These are phyloP conservation scores for Tapirus indicus DNA, from an alignment of 2,797 vertebrate genomes.

Conservation along the genomic window DNA sequence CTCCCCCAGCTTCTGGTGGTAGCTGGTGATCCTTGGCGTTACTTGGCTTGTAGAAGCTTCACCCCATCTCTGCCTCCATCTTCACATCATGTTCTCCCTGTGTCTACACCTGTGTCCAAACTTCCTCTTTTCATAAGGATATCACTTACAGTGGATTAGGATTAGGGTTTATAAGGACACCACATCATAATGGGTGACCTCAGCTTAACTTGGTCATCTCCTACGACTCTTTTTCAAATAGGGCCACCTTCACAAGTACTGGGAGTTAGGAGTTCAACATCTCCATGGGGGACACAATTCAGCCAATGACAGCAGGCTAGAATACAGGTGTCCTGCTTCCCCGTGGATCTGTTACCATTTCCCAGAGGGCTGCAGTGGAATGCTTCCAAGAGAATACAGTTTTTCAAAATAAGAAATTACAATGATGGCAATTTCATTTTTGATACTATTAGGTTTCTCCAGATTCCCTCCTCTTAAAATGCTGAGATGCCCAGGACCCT, in stretches of 20 bases:
- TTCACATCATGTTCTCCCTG: too few relatives aligned
- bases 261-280: background rate
- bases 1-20: too few relatives aligned
- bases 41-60: background rate
- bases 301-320: background rate
- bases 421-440: background rate
- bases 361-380: background rate
- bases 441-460: background rate
- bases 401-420: background rate
- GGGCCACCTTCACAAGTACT: too few relatives aligned
- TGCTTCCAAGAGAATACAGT: background rate
- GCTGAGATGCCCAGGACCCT: background rate
- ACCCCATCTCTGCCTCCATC: background rate
- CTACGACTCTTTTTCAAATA: too few relatives aligned
- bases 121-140: too few relatives aligned
- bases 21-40: too few relatives aligned
- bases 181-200: too few relatives aligned
- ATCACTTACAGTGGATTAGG: accelerated
- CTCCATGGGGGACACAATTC: background rate
- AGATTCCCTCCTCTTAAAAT: background rate
- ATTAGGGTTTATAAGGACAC: background rate
- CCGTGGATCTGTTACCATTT: background rate
- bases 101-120: background rate
- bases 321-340: background rate
- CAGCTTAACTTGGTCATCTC: background rate